A percentile compares a stretch with the other conserved stretches of the same genome.
Conservation (phyloP, 2,797 vertebrate genomes). For the Anableps anableps region DNA sequence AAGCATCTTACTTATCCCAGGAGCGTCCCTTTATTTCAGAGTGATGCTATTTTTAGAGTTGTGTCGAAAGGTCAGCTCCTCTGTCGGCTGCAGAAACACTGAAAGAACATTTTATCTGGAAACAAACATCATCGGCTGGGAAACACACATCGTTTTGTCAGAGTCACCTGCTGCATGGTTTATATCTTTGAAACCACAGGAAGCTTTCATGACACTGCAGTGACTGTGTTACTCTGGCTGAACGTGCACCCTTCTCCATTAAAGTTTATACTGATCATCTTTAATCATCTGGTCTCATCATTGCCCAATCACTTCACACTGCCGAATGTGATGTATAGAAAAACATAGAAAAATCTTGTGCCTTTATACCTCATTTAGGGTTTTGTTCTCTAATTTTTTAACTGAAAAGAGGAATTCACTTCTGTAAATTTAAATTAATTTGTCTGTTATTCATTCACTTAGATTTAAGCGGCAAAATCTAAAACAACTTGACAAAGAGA, state of each 20-base stretch:
- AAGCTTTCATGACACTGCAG: neutral
- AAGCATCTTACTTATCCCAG: conserved; percentile 49
- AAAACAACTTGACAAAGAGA: neutral
- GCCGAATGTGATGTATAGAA: neutral
- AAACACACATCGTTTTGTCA: conserved; percentile 44
- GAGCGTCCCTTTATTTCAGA: conserved; percentile 63
- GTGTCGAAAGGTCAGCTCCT: conserved; percentile 77
- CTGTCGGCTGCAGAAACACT: conserved; percentile 51
- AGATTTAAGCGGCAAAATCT: neutral
- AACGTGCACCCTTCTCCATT: neutral
- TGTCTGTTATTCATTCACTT: neutral
- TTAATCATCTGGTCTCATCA: neutral
- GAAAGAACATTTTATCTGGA: conserved; percentile 52
- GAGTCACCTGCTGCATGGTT: conserved; percentile 48
- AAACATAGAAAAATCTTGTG: neutral
- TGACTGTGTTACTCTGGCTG: no score
- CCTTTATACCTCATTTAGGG: neutral
- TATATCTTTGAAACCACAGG: conserved; percentile 38
- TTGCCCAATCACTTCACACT: neutral
- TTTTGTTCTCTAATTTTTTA: neutral
- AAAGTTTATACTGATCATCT: neutral
- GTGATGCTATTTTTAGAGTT: conserved; percentile 71
- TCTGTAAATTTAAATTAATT: neutral
- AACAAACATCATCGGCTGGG: conserved; percentile 34
- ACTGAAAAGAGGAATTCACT: neutral